Evolutionary conservation across 2,113 vertebrate species (phyloP), one percentile per base, ranked within the genome.

Genomic region (Pongo abelii): DNA sequence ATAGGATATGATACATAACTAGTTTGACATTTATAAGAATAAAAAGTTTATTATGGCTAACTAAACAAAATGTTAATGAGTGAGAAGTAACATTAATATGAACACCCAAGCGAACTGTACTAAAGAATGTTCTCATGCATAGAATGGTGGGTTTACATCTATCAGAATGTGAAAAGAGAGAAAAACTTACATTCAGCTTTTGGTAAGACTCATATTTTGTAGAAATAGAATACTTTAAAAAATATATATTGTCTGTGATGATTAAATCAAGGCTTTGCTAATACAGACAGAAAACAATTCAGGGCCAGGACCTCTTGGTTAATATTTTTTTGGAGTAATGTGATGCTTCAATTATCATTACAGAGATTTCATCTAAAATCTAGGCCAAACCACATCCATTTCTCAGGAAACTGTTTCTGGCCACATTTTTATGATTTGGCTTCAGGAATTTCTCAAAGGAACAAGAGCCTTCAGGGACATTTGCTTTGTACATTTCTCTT

Each of bases 21-120:
- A 93, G 43, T 43, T 48, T 91, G 69, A 81, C 0, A 2, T 72
- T 93, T 64, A 69, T 67, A 92, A 91, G 38, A 93, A 93, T 93
- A 89, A 81, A 84, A 75, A 78, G 75, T 93, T 93, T 69, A 59
- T 85, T 75, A 93, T 88, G 79, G 85, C 32, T 80, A 96, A 93
- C 93, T 64, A 95, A 94, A 86, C 43, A 91, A 97, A 86, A 79
- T 93, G 43, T 80, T 97, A 97, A 98, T 95, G 83, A 95, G 40
- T 91, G 50, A 96, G 92, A 97, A 94, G 13, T 67, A 87, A 97
- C 75, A 94, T 97, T 91, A 95, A 61, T 90, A 90, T 2, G 57
- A 89, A 93, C 32, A 85, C 46, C 13, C 30, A 84, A 84, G 25
- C 77, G 50, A 96, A 87, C 61, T 81, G 11, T 64, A 94, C 40